Percentiles rank a stretch among this genome's conserved stretches.
Conservation (phyloP, 1,140 invertebrate species). For the Bombus polaris region DNA sequence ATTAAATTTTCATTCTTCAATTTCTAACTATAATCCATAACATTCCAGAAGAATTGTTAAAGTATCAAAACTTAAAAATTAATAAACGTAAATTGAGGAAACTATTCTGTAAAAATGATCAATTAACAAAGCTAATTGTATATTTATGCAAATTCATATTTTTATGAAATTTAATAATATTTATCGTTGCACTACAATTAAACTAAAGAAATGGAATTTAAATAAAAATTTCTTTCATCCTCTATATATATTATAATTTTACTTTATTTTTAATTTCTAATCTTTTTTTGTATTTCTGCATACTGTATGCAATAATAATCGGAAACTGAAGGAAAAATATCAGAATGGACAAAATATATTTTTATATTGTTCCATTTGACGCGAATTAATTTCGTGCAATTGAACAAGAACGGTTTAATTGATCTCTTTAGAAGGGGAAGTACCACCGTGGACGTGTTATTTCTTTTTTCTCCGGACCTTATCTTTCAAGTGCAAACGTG, state of each 20-base stretch:
- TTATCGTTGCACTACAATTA: not conserved
- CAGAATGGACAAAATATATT: not conserved
- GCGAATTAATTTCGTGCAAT: constrained; percentile 37
- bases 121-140: too few relatives aligned
- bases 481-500: constrained; percentile 65
- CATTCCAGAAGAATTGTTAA: rapidly evolving
- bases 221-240: not conserved
- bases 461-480: constrained; percentile 75
- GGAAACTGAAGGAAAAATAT: not conserved
- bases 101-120: too few relatives aligned
- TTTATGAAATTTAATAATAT: not conserved
- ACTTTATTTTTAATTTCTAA: too few relatives aligned
- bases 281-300: not conserved
- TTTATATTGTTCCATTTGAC: not conserved
- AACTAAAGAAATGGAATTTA: not conserved
- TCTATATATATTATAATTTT: not conserved
- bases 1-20: not conserved
- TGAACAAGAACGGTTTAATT: constrained; percentile 33
- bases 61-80: not conserved
- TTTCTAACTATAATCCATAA: not conserved
- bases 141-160: too few relatives aligned
- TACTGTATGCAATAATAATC: not conserved
- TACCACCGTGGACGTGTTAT: constrained; percentile 32
- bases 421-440: constrained; percentile 29
- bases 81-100: not conserved